Base-by-base conservation (phyloP, 35 echinoderm and acorn worm genomes). In the Ophiothrix spiculata region DNA sequence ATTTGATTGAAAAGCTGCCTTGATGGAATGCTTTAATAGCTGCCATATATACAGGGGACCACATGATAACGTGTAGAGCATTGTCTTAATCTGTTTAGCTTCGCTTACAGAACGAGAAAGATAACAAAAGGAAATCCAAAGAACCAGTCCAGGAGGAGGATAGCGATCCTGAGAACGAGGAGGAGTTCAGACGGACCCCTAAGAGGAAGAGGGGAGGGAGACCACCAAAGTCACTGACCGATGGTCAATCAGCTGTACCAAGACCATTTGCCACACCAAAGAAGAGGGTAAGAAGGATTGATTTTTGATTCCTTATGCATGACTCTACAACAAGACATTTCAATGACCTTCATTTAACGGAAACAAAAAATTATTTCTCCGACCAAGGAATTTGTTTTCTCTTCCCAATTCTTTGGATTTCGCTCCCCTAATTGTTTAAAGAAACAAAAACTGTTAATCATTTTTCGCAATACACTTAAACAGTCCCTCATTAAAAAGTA, bases 201-300 rank as follows among this genome's bases (percentile, higher is more conserved):
- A 82, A 45, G 54, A 82, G 80, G 54, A 41, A 49, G 38, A 32
- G 23, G 31, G 80, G 31, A 8, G 35, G 42, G 42, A 49, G 42
- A 49, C 42, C 38, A 39, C 32, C 80, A 82, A 82, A 45, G 80
- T 46, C 80, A 45, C n/a, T 6, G n/a, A 45, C 31, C 10, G 80
- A 82, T 14, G 33, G 80, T 32, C 41, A 38, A 14, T 45, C 80
- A 16, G 49, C 80, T 28, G 49, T 34, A 25, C 38, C 40, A 29
- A 82, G 38, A 38, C 39, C n/a, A 16, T 82, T 46, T 54, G 29
- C 85, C 6, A 74, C 87, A 4, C 87, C 87, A 34, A 89, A 89
- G 80, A 89, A 89, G 64, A 89, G 87, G 79, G 87, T 89, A 82
- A 75, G 80, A n/a, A n/a, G n/a, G n/a, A n/a, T n/a, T n/a, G n/a